Evolutionary conservation across 2,113 vertebrate genomes (phyloP).

Genomic region (Hystrix brachyura): DNA sequence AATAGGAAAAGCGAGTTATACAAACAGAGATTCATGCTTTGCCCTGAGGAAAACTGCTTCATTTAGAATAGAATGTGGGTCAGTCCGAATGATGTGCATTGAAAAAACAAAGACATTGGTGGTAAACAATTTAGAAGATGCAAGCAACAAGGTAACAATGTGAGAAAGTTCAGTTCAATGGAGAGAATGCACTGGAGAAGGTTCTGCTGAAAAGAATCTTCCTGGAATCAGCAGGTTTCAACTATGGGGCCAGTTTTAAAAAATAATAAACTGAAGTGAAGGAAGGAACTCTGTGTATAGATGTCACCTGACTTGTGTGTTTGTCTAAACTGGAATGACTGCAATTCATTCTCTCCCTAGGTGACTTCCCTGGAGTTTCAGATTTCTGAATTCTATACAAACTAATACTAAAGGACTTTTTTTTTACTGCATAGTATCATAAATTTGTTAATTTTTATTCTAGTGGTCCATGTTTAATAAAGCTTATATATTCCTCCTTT

Average conservation of each 20-base stretch:
- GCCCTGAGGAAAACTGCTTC: neutral
- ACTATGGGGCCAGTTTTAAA: neutral
- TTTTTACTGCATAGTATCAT: neutral
- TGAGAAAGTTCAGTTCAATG: neutral
- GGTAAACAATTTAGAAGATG: neutral
- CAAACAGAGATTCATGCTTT: neutral
- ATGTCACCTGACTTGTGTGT: neutral
- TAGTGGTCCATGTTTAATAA: neutral
- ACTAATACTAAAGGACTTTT: neutral
- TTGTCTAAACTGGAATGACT: neutral
- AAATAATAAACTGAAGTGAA: too few species aligned
- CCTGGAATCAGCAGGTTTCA: neutral
- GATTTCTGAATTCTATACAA: neutral
- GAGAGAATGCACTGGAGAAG: neutral
- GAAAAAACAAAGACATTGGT: neutral
- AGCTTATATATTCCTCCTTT: neutral
- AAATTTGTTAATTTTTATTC: neutral
- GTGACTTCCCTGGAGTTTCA: neutral
- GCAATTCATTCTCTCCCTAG: neutral
- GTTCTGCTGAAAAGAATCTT: too few species aligned
- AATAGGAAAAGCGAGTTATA: neutral
- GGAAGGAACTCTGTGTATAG: neutral
- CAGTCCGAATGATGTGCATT: neutral
- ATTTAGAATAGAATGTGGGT: neutral
- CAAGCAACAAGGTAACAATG: neutral